Evolutionary conservation across 1,140 invertebrate genomes (phyloP), one percentile per base, ranked within the genome.

Genomic region (Nasonia longicornis): DNA sequence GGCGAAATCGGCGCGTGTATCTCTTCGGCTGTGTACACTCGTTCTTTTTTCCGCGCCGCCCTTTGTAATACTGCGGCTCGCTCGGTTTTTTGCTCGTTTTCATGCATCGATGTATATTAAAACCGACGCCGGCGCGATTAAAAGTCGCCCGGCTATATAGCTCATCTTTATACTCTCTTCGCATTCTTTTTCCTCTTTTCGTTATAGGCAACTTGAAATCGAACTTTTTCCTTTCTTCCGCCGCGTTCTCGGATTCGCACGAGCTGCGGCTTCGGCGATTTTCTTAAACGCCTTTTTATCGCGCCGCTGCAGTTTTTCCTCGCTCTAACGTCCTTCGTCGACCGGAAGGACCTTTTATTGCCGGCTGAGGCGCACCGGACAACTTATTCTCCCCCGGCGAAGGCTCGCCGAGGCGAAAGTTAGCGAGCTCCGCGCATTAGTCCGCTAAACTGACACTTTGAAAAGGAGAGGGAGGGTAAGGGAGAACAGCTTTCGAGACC

Each of bases 381-480:
- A 14, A 63, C 38, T 79, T 35, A 35, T 35, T 73, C n/a, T 38
- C 12, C 20, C 3, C 20, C 11, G 11, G 20, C 52, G 45, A 48
- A 26, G 22, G 52, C 35, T 16, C 6, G 66, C 52, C 20, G 63
- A 10, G 35, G 26, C 38, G 7, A 73, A 79, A 79, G 77, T 79
- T 79, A 64, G 31, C 35, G 4, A 42, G 16, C 48, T 35, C 31
- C 29, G 29, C 20, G 31, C 52, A 79, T 73, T 72, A 79, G 67
- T 64, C 70, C 52, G 52, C 29, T 79, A 64, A 73, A 72, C 29
- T 63, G 45, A 79, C 52, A 58, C 69, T 79, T 64, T 35, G 22
- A 35, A 22, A 67, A 16, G 22, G 66, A 67, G 66, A 67, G 26
- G 12, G 10, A 31, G 26, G 12, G 26, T 1, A 26, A 26, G 66